Percentiles rank a stretch among this genome's conserved stretches.
These are phyloP conservation scores for Nowickia ferox DNA, from an alignment of 2,888 invertebrate species.

Conservation along the genomic window DNA sequence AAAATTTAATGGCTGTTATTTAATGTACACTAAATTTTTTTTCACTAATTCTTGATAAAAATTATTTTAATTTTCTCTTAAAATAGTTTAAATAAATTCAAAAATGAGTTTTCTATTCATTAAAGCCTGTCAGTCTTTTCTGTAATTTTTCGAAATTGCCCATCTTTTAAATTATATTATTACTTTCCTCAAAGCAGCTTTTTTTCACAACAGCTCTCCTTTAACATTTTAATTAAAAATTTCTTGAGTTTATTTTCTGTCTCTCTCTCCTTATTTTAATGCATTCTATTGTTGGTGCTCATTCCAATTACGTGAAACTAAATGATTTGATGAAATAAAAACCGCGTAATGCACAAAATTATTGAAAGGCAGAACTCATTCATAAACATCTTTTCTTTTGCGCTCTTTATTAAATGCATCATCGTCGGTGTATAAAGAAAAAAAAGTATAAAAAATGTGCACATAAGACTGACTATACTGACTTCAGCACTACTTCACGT, in stretches of 20 bases:
- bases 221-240: slow-evolving; percentile 66
- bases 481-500: slow-evolving; percentile 38
- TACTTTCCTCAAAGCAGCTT: slow-evolving; percentile 2
- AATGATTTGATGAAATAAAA: slow-evolving; percentile 69
- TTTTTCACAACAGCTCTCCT: slow-evolving; percentile 25
- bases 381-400: slow-evolving; percentile 60
- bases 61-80: no score
- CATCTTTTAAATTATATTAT: slow-evolving; percentile 3
- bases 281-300: slow-evolving; percentile 61
- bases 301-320: slow-evolving; percentile 60
- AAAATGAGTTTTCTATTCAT: background rate
- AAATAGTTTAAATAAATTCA: background rate
- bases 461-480: slow-evolving; percentile 44
- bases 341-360: slow-evolving; percentile 69
- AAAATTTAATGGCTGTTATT: background rate
- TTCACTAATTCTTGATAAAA: no score
- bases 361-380: slow-evolving; percentile 62
- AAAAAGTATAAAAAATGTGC: background rate
- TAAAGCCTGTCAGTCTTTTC: background rate
- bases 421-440: slow-evolving; percentile 6
- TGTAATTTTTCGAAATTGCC: slow-evolving; percentile 2
- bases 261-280: slow-evolving; percentile 30
- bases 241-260: slow-evolving; percentile 29
- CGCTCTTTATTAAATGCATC: slow-evolving; percentile 50
- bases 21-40: background rate